These are phyloP conservation scores for Drosophila anomalata DNA, from an alignment of 2,888 invertebrate genomes.

Conservation along the genomic window DNA sequence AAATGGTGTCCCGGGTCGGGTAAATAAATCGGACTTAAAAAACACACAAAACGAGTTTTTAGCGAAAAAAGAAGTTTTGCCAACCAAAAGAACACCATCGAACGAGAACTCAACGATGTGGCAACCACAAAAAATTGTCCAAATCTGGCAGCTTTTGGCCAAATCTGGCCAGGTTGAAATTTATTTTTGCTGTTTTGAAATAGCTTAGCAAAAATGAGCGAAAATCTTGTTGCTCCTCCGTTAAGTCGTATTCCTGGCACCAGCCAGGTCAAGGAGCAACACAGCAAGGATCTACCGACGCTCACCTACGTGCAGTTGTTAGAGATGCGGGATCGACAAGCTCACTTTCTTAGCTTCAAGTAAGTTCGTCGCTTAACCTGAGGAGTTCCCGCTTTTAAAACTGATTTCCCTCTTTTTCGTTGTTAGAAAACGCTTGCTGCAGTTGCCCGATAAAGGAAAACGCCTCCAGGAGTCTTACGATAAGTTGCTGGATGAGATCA, in stretches of 20 bases:
- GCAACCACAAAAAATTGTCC: too few species aligned
- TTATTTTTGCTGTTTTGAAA: neutral
- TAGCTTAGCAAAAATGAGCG: conserved; percentile 26
- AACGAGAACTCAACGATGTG: too few species aligned
- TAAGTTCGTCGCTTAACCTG: conserved; percentile 50
- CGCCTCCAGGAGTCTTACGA: conserved; percentile 79
- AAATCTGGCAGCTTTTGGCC: too few species aligned
- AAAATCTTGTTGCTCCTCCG: conserved; percentile 44
- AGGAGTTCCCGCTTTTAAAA: conserved; percentile 5
- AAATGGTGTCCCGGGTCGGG: too few species aligned
- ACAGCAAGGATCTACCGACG: conserved; percentile 73
- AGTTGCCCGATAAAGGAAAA: conserved; percentile 82
- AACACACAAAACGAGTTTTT: too few species aligned
- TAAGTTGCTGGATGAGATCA: conserved; percentile 76
- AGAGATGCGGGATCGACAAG: conserved; percentile 81
- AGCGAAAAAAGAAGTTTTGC: too few species aligned
- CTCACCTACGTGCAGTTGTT: conserved; percentile 72
- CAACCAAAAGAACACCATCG: too few species aligned
- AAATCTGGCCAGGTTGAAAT: too few species aligned
- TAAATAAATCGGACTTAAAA: too few species aligned
- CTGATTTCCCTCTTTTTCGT: conserved; percentile 1
- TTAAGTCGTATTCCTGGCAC: conserved; percentile 74
- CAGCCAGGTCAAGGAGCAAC: conserved; percentile 68
- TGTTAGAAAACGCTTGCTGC: conserved; percentile 66
- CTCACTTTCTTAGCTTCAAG: conserved; percentile 80